Evolutionary conservation across 2,888 invertebrate genomes (phyloP), one percentile per base, ranked within the genome.

Genomic region (Sarcophaga subvicina): DNA sequence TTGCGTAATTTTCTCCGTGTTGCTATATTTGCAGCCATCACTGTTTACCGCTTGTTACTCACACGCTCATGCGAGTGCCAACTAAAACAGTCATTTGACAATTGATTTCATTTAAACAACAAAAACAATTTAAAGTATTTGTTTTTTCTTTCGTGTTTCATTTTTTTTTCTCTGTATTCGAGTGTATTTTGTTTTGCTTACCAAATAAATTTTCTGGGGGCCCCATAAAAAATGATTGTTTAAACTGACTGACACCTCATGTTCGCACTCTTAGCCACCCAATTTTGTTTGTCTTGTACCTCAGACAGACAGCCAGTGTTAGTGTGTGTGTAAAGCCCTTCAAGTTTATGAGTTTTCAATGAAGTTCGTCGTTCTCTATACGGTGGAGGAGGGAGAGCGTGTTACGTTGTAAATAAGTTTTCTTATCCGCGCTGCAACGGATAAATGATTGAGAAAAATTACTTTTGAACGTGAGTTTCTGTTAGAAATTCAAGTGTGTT

Each of bases 401-500:
- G 2, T 54, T 14, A 54, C 17, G 1, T 54, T 54, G 37, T 37
- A 37, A 37, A 37, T 17, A 54, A 14, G 12, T 54, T 54, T 54
- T 17, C 54, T 54, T 5, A 3, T 4, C 54, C 0, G 14, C 54
- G 2, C 54, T 17, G 12, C 14, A 12, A 4, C 54, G 12, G 1
- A 54, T 17, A 54, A 54, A 17, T 54, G 54, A 17, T 54, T 54
- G 17, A 54, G 17, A 54, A 54, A 86, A 80, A 86, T 73, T 78
- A 77, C 64, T 75, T 83, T 78, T 45, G 72, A 80, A 83, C 83
- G 83, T 86, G 86, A 85, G 63, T 78, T 82, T 81, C 22, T 17
- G 5, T 54, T 17, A 54, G 1, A 54, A 17, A 54, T 37, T 37
- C 37, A 54, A 54, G 5, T 14, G 54, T 54, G 17, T 17, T 54